Evolutionary conservation across 2,888 invertebrate genomes (phyloP).

Genomic region (Alentia gelatinosa): DNA sequence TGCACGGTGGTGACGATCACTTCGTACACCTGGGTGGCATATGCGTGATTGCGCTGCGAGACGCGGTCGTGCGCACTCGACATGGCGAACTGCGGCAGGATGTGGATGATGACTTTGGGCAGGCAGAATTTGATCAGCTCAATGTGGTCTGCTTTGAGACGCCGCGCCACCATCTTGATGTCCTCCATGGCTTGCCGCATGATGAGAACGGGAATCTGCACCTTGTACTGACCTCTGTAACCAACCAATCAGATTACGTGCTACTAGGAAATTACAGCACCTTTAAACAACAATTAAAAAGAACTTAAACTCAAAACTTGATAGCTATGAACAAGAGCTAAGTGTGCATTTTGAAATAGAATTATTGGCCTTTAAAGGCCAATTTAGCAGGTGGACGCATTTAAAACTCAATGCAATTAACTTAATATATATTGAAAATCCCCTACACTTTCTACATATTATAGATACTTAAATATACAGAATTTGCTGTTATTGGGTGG

Average conservation of each 20-base stretch:
- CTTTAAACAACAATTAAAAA: no score
- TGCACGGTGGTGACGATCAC: slow-evolving; percentile 62
- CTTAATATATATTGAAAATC: no score
- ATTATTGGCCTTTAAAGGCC: no score
- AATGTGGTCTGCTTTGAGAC: slow-evolving; percentile 62
- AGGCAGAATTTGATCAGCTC: slow-evolving; percentile 68
- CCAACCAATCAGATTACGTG: neutral
- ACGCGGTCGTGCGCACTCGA: slow-evolving; percentile 52
- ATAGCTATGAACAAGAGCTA: no score
- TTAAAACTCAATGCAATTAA: no score
- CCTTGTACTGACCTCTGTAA: slow-evolving; percentile 45
- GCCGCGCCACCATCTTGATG: slow-evolving; percentile 63
- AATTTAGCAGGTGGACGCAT: no score
- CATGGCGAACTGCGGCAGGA: slow-evolving; percentile 74
- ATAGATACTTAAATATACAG: no score
- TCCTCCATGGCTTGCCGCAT: slow-evolving; percentile 64
- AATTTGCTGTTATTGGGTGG: no score
- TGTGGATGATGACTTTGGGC: slow-evolving; percentile 71
- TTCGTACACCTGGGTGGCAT: slow-evolving; percentile 70
- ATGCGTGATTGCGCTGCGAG: slow-evolving; percentile 63
- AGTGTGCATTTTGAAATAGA: no score
- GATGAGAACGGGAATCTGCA: slow-evolving; percentile 72
- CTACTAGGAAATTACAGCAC: no score
- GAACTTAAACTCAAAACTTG: no score
- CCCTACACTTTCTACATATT: no score